A percentile compares a stretch with the other conserved stretches of the same genome.
These are phyloP conservation scores for Tenualosa thibaudeaui DNA, from an alignment of 2,797 vertebrate species.

Conservation along the genomic window DNA sequence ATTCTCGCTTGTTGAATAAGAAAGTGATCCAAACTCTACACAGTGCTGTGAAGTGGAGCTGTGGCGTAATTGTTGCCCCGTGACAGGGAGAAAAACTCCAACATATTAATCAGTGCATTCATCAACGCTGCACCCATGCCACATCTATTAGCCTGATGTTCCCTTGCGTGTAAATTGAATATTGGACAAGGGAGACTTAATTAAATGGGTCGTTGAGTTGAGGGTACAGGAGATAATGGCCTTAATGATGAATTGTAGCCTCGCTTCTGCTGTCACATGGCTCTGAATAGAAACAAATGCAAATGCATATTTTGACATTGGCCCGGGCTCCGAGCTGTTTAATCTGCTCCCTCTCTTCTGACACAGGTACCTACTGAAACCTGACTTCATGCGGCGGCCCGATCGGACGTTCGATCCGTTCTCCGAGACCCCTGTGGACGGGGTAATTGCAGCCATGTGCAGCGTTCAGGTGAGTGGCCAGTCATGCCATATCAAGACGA, in stretches of 20 bases:
- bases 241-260: slow-evolving; percentile 22
- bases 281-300: slow-evolving; percentile 5
- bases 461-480: slow-evolving; percentile 86
- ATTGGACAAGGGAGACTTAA: slow-evolving; percentile 33
- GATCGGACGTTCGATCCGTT: slow-evolving; percentile 97
- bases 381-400: slow-evolving; percentile 96
- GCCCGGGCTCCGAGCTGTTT: not conserved
- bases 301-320: slow-evolving; percentile 8
- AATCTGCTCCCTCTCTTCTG: not conserved
- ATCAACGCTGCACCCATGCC: slow-evolving; percentile 31
- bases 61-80: not conserved
- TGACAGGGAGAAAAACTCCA: slow-evolving; percentile 30
- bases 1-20: not conserved
- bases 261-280: not conserved
- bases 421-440: slow-evolving; percentile 96
- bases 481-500: not conserved
- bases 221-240: slow-evolving; percentile 35
- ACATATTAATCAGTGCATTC: slow-evolving; percentile 42
- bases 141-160: slow-evolving; percentile 35
- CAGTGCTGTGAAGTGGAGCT: slow-evolving; percentile 22
- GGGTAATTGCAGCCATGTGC: slow-evolving; percentile 96
- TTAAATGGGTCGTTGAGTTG: slow-evolving; percentile 42
- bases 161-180: slow-evolving; percentile 27
- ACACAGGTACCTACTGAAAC: slow-evolving; percentile 83
- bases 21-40: not conserved